phyloP scores from a whole-genome alignment of 2,797 vertebrate genomes.

The Amniataba percoides region DNA sequence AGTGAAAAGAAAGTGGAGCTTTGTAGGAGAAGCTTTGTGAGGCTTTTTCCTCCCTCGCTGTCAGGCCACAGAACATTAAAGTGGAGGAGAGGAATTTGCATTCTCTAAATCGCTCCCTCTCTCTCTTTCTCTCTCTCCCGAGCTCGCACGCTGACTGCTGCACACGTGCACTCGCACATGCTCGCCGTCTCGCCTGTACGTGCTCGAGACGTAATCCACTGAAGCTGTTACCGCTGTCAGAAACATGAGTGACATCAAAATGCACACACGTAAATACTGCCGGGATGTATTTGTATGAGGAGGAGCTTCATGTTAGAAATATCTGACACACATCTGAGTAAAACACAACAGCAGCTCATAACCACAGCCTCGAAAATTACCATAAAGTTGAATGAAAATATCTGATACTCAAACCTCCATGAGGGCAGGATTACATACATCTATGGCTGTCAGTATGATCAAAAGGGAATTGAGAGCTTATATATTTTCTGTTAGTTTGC shows the following conservation, averaged over 20 bases:
- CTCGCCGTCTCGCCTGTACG: background rate
- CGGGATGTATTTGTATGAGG: background rate
- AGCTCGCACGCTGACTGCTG: constrained; percentile 23
- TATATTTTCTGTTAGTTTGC: too few relatives aligned
- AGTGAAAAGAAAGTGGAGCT: constrained; percentile 68
- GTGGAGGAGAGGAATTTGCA: constrained; percentile 76
- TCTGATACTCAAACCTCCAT: background rate
- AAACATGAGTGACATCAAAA: background rate
- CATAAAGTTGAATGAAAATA: background rate
- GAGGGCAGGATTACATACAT: background rate
- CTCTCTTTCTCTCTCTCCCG: constrained; percentile 18
- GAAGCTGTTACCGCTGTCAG: background rate
- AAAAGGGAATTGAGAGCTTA: too few relatives aligned
- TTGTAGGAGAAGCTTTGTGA: constrained; percentile 70
- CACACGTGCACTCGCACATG: constrained; percentile 25
- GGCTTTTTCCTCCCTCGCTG: constrained; percentile 69
- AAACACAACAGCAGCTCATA: background rate
- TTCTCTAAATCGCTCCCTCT: constrained; percentile 55
- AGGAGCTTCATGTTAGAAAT: background rate
- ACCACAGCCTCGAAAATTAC: background rate
- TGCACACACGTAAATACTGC: background rate
- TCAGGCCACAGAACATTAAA: constrained; percentile 64
- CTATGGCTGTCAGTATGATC: too few relatives aligned
- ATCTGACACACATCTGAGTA: background rate
- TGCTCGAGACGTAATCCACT: too few relatives aligned